phyloP scores from a whole-genome alignment of 2,113 vertebrate species.

The Vidua chalybeata region DNA sequence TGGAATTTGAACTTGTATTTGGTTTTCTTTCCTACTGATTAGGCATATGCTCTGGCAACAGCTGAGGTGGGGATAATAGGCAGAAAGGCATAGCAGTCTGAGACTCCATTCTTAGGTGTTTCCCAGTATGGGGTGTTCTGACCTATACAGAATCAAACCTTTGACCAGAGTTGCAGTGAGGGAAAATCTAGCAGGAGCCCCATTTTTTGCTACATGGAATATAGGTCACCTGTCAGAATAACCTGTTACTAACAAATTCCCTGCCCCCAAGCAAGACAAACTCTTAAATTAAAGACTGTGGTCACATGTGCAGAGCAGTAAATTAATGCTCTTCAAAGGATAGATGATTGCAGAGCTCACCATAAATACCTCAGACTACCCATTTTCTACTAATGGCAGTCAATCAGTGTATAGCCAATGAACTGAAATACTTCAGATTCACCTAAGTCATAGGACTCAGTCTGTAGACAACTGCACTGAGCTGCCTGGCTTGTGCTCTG shows the following conservation, averaged over 20 bases:
- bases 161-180: background rate
- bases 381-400: slow-evolving; percentile 1
- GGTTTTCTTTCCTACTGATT: background rate
- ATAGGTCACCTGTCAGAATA: slow-evolving; percentile 20
- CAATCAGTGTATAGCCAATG: background rate
- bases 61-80: background rate
- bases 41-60: background rate
- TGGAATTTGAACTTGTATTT: background rate
- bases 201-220: background rate
- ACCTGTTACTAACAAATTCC: slow-evolving; percentile 4
- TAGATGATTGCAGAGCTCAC: background rate
- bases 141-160: background rate
- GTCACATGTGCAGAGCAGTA: slow-evolving; percentile 23
- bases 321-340: slow-evolving; percentile 13
- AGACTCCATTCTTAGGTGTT: background rate
- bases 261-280: background rate
- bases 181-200: background rate
- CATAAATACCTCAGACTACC: slow-evolving; percentile 38
- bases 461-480: background rate
- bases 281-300: slow-evolving; percentile 16
- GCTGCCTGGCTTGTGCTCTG: background rate
- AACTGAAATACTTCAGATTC: slow-evolving; percentile 22
- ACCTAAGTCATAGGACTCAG: background rate
- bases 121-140: background rate
- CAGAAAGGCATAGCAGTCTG: background rate